Evolutionary conservation across 2,888 invertebrate genomes (phyloP), one percentile per base, ranked within the genome.

Genomic region (Hirtodrosophila trivittata): DNA sequence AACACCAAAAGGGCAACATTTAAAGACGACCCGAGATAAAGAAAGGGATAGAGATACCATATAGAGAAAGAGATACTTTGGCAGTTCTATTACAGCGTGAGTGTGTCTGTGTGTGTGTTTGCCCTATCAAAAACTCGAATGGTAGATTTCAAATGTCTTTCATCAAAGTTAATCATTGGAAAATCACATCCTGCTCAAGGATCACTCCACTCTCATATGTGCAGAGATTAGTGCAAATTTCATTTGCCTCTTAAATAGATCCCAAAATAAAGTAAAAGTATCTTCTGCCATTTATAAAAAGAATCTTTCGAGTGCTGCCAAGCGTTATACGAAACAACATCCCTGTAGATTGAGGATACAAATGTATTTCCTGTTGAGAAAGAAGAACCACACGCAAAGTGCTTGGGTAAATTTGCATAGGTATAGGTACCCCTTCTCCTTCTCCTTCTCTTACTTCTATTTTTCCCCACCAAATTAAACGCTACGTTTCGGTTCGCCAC

Each of bases 161-260:
- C 72, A 88, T 62, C 67, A 73, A 82, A 88, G 86, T 86, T 87
- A 88, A 88, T 88, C 89, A 88, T 87, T 87, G 88, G 89, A 88
- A 88, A 88, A 88, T 88, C 85, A 73, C 87, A 87, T 88, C 88
- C 88, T 88, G 86, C 78, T 86, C 81, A 84, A 66, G 42, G 51
- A 57, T 37, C 52, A 39, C 13, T 47, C 54, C 25, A 52, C n/a
- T 25, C 63, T 52, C 56, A 57, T 54, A 52, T 63, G 59, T 39
- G 39, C 52, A 54, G 42, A 70, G 82, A 85, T 82, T 82, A 81
- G 64, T 76, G 76, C 81, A 82, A 82, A 82, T 84, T 76, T 68
- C 64, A 82, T 82, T 82, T 80, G 58, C 39, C 14, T 47, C 39
- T 13, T 9, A 16, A 13, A 10, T 9, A 25, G 32, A 52, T 25